These are phyloP conservation scores for Sciurus carolinensis DNA, from an alignment of 2,797 vertebrate genomes.

Conservation along the genomic window DNA sequence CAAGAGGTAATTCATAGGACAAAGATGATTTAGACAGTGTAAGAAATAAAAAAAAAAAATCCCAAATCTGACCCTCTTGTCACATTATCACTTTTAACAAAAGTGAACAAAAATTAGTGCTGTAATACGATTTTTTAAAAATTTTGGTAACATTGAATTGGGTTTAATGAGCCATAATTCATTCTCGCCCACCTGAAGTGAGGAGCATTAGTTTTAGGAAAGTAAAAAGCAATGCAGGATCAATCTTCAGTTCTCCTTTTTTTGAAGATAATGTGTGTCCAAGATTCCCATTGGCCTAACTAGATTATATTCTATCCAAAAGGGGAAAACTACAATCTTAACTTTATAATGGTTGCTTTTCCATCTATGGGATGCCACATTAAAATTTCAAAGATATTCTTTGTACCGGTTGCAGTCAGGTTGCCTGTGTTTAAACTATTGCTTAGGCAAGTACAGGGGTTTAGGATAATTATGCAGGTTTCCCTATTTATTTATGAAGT, in stretches of 20 bases:
- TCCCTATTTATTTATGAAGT: constrained; percentile 72
- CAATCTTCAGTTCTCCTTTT: neutral
- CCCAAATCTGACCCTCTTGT: neutral
- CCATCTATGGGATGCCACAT: constrained; percentile 25
- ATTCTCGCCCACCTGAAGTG: neutral
- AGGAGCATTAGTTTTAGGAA: neutral
- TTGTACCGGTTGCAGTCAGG: constrained; percentile 64
- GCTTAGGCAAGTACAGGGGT: neutral
- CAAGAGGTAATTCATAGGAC: neutral
- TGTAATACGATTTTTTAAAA: neutral
- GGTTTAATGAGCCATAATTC: neutral
- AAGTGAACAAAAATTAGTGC: neutral
- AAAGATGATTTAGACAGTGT: neutral
- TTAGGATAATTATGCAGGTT: constrained; percentile 67
- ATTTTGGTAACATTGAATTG: neutral
- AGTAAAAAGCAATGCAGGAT: neutral
- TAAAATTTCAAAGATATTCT: constrained; percentile 70
- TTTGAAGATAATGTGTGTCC: neutral
- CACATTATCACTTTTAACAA: neutral
- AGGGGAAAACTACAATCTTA: constrained; percentile 3
- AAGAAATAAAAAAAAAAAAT: neutral
- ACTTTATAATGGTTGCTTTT: constrained; percentile 56
- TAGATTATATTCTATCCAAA: constrained; percentile 44
- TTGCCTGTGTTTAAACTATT: constrained; percentile 62
- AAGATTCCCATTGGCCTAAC: constrained; percentile 10